Conservation (phyloP, 2,797 vertebrate species). For the Sebastolobus alascanus region DNA sequence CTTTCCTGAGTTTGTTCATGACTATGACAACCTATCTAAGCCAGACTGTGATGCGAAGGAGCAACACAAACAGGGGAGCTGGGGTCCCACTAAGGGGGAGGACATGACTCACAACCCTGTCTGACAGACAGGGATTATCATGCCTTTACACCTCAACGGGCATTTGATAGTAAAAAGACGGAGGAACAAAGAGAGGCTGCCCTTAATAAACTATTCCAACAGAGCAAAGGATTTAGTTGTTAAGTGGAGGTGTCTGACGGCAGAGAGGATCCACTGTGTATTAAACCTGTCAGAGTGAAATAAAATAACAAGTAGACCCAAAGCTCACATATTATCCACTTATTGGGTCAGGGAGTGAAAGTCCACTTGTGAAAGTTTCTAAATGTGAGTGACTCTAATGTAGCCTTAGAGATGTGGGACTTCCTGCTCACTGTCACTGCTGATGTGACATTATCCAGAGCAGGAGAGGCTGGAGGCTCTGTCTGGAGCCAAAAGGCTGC, state of each 20-base stretch:
- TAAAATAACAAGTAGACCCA: background rate
- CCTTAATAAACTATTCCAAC: slow-evolving; percentile 45
- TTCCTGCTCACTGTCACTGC: slow-evolving; percentile 57
- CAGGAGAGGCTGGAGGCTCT: background rate
- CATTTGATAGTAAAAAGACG: slow-evolving; percentile 39
- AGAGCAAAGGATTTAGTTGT: slow-evolving; percentile 18
- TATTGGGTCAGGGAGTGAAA: slow-evolving; percentile 18
- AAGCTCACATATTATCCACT: slow-evolving; percentile 17
- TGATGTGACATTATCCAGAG: slow-evolving; percentile 68
- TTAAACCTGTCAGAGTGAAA: slow-evolving; percentile 28
- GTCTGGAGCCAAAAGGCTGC: background rate
- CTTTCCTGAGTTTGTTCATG: slow-evolving; percentile 43
- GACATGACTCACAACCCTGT: slow-evolving; percentile 58
- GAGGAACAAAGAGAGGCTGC: slow-evolving; percentile 42
- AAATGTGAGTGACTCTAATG: slow-evolving; percentile 24
- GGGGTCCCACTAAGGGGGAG: slow-evolving; percentile 42
- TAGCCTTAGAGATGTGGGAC: slow-evolving; percentile 42
- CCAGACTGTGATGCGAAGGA: slow-evolving; percentile 27
- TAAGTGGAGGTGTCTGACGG: background rate
- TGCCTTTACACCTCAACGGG: slow-evolving; percentile 71
- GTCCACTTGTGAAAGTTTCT: slow-evolving; percentile 10
- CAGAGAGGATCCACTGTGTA: background rate
- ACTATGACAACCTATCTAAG: slow-evolving; percentile 41
- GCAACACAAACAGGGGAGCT: slow-evolving; percentile 56
- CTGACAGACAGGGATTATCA: slow-evolving; percentile 74